These are phyloP conservation scores for Aplochiton taeniatus DNA, from an alignment of 2,797 vertebrate genomes.

Conservation along the genomic window DNA sequence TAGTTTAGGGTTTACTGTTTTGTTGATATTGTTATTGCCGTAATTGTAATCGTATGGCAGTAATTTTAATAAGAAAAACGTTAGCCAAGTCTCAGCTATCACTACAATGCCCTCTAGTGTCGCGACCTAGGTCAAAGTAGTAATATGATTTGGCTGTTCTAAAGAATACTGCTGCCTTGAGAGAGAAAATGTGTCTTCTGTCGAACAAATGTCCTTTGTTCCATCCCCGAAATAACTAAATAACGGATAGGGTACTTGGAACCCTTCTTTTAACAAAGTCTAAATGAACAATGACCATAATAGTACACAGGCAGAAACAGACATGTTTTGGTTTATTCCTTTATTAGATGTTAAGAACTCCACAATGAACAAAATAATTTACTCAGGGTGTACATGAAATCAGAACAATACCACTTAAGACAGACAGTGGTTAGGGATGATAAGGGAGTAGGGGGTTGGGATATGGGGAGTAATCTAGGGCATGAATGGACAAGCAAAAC, in stretches of 20 bases:
- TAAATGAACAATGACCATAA: no score
- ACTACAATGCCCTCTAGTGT: no score
- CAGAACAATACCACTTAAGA: conserved; percentile 88
- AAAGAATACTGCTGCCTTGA: background rate
- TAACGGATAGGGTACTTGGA: no score
- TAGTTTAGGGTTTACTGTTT: no score
- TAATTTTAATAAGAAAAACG: no score
- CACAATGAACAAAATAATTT: conserved; percentile 99
- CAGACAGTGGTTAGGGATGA: conserved; percentile 54
- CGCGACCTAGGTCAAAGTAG: no score
- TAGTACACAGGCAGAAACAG: conserved; percentile 3
- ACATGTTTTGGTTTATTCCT: conserved; percentile 79
- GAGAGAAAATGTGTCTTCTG: background rate
- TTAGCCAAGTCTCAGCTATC: no score
- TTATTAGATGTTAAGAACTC: conserved; percentile 99
- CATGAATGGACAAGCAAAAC: conserved; percentile 77
- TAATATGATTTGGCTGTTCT: no score
- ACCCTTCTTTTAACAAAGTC: background rate
- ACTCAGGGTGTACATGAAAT: conserved; percentile 94
- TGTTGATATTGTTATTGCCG: no score
- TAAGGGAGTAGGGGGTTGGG: conserved; percentile 27
- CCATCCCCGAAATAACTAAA: no score
- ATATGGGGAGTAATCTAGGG: conserved; percentile 72
- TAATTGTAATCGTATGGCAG: no score
- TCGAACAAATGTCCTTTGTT: no score